Percentiles rank a stretch among this genome's conserved stretches.
These are phyloP conservation scores for Catotricha subobsoleta DNA, from an alignment of 2,888 invertebrate genomes.

Conservation along the genomic window DNA sequence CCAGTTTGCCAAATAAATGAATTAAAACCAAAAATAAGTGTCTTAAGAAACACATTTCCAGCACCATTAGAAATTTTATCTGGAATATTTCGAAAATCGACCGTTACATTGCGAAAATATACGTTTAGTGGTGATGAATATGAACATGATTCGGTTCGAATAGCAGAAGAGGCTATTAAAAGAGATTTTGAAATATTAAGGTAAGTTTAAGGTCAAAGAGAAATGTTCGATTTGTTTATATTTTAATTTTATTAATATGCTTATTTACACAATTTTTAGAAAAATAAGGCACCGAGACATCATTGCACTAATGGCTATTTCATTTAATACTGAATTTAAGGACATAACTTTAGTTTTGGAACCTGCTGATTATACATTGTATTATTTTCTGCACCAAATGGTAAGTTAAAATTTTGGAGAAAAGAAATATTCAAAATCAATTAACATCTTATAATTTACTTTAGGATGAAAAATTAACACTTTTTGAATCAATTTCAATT, in stretches of 20 bases:
- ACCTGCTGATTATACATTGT: slow-evolving; percentile 31
- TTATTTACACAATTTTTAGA: slow-evolving; percentile 19
- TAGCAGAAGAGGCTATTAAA: slow-evolving; percentile 10
- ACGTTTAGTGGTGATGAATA: neutral
- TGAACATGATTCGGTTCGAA: neutral
- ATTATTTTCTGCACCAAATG: slow-evolving; percentile 31
- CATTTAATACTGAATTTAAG: slow-evolving; percentile 25
- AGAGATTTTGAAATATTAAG: slow-evolving; percentile 11
- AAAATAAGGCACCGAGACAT: slow-evolving; percentile 36
- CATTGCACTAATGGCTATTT: slow-evolving; percentile 34
- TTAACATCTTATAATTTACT: slow-evolving; percentile 5
- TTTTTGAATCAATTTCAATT: slow-evolving; percentile 18
- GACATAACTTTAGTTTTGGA: slow-evolving; percentile 33
- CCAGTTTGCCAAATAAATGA: slow-evolving; percentile 7
- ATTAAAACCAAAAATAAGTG: slow-evolving; percentile 8
- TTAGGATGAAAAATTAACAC: slow-evolving; percentile 26
- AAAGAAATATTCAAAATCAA: neutral
- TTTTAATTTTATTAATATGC: no score
- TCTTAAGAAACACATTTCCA: slow-evolving; percentile 7
- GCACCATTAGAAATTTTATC: slow-evolving; percentile 11
- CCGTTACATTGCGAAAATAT: slow-evolving; percentile 9
- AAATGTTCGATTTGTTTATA: no score
- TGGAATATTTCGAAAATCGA: slow-evolving; percentile 11
- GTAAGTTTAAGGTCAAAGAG: no score
- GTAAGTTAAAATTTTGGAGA: slow-evolving; percentile 19